These are phyloP conservation scores for Neodiprion fabricii DNA, from an alignment of 1,140 invertebrate genomes.

Conservation along the genomic window DNA sequence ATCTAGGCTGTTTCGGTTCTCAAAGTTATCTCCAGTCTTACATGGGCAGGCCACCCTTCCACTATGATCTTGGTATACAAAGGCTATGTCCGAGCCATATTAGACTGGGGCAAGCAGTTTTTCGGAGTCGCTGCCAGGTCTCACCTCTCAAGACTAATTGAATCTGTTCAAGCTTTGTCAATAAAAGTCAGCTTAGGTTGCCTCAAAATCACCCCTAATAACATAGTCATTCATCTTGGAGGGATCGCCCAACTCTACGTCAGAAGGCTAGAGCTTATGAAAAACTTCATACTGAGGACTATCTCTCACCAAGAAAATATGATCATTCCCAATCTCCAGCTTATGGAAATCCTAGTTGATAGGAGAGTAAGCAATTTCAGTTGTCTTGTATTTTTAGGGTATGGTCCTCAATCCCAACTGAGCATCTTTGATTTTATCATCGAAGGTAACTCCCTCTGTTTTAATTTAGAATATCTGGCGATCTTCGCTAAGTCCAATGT, in stretches of 20 bases:
- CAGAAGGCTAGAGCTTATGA: background rate
- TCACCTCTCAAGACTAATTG: background rate
- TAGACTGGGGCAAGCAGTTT: constrained; percentile 10
- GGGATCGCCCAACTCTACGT: background rate
- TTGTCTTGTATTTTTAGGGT: too few species aligned
- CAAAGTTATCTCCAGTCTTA: background rate
- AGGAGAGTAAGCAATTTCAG: too few species aligned
- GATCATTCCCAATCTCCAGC: background rate
- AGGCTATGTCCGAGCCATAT: background rate
- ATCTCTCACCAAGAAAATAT: background rate
- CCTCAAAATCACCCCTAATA: constrained; percentile 5
- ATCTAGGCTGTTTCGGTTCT: background rate
- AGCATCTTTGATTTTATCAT: too few species aligned
- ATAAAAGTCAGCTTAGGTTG: background rate
- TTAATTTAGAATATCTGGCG: too few species aligned
- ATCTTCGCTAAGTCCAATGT: too few species aligned
- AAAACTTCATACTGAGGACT: background rate
- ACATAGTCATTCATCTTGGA: background rate
- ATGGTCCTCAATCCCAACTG: too few species aligned
- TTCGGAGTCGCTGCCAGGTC: background rate
- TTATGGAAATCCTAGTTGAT: background rate
- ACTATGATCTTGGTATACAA: constrained; percentile 10
- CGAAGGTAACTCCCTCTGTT: too few species aligned
- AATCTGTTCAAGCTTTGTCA: constrained; percentile 1
- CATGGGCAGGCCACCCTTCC: background rate